Conservation (phyloP, 2,888 invertebrate genomes). For the Rambutsinella grinnellia region DNA sequence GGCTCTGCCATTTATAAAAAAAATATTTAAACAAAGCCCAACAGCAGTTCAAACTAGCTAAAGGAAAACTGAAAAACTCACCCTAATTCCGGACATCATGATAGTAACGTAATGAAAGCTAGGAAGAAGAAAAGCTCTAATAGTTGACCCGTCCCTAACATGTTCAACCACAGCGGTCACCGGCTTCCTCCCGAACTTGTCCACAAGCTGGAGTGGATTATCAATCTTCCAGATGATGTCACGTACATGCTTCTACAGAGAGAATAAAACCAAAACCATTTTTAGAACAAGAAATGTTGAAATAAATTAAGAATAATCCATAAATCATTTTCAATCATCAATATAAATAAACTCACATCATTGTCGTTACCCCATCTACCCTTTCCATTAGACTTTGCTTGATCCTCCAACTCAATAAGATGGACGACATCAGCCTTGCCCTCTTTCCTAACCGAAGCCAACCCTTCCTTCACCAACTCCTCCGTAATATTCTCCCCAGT, state of each 20-base stretch:
- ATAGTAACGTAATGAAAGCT: constrained; percentile 92
- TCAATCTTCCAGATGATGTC: constrained; percentile 92
- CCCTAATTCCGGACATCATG: constrained; percentile 94
- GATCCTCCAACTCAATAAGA: constrained; percentile 88
- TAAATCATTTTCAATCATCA: too few relatives aligned
- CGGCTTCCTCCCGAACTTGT: constrained; percentile 87
- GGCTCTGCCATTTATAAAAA: constrained; percentile 70
- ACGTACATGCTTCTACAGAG: constrained; percentile 79
- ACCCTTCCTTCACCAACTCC: constrained; percentile 87
- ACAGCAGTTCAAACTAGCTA: not conserved
- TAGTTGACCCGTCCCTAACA: constrained; percentile 96
- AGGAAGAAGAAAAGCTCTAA: constrained; percentile 91
- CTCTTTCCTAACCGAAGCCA: constrained; percentile 83
- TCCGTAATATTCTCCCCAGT: constrained; percentile 92
- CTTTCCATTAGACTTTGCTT: constrained; percentile 87
- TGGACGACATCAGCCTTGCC: constrained; percentile 78
- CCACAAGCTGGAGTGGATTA: constrained; percentile 85
- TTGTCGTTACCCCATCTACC: constrained; percentile 80
- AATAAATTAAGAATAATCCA: not conserved
- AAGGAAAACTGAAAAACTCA: constrained; percentile 69
- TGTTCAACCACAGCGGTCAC: constrained; percentile 96
- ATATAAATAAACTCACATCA: not conserved
- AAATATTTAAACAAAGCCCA: not conserved
- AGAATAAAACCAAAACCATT: constrained; percentile 45
- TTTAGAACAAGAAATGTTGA: constrained; percentile 32